Conservation (phyloP, 1,140 invertebrate species). For the Holotrichia oblita region DNA sequence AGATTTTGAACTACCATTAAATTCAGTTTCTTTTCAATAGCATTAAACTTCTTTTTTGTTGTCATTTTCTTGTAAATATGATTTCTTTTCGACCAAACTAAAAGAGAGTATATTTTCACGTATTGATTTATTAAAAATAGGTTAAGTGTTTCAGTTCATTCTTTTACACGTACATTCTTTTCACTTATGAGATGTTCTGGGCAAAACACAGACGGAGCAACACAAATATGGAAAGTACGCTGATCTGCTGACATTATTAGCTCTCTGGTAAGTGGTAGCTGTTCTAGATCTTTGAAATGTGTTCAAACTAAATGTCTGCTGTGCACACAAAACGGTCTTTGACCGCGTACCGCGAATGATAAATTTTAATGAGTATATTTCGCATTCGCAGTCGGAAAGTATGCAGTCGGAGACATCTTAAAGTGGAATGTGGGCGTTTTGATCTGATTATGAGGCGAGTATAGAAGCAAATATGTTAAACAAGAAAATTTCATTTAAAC, state of each 20-base stretch:
- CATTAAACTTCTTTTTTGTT: no score
- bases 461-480: not conserved
- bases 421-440: not conserved
- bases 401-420: not conserved
- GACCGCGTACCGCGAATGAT: not conserved
- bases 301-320: not conserved
- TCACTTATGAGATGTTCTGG: not conserved
- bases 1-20: no score
- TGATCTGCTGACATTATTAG: not conserved
- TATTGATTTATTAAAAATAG: not conserved
- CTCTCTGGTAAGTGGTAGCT: not conserved
- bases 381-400: not conserved
- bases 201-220: not conserved
- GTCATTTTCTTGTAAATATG: no score
- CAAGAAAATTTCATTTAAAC: not conserved
- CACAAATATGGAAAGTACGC: not conserved
- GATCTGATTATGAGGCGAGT: not conserved
- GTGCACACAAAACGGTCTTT: not conserved
- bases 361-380: slow-evolving; percentile 3
- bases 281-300: not conserved
- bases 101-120: no score
- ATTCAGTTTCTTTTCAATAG: no score
- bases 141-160: not conserved
- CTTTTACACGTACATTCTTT: not conserved
- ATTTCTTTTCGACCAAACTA: no score